phyloP scores from a whole-genome alignment of 1,140 invertebrate genomes.

The Chymomyza costata region DNA sequence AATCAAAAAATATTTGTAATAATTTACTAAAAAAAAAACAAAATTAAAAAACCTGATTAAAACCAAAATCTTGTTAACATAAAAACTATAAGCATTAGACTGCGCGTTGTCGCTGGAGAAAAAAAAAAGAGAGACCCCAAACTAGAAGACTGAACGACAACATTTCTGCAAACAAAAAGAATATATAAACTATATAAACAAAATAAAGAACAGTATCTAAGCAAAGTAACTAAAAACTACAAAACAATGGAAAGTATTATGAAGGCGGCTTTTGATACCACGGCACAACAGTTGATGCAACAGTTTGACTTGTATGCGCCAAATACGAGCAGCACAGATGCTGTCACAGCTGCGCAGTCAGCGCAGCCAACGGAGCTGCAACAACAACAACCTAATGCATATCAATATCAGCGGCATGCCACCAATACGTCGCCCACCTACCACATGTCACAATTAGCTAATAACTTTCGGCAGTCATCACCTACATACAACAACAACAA shows the following conservation, averaged over 20 bases:
- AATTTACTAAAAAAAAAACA: slow-evolving; percentile 13
- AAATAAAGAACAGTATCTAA: slow-evolving; percentile 7
- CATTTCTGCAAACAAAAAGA: slow-evolving; percentile 11
- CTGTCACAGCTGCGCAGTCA: slow-evolving; percentile 25
- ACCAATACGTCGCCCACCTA: slow-evolving; percentile 33
- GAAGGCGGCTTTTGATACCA: slow-evolving; percentile 44
- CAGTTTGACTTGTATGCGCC: slow-evolving; percentile 42
- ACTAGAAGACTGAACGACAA: slow-evolving; percentile 51
- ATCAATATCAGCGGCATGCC: slow-evolving; percentile 40
- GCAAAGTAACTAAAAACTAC: slow-evolving; percentile 17
- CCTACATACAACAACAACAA: too few relatives aligned
- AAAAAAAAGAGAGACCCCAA: slow-evolving; percentile 1
- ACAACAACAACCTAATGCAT: slow-evolving; percentile 46
- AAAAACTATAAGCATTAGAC: slow-evolving; percentile 4
- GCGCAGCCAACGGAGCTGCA: slow-evolving; percentile 21
- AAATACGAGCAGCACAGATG: slow-evolving; percentile 4
- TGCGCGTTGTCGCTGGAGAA: slow-evolving; percentile 14
- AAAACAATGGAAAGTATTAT: slow-evolving; percentile 56
- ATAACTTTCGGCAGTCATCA: slow-evolving; percentile 37
- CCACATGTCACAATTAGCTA: slow-evolving; percentile 50
- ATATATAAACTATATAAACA: too few relatives aligned
- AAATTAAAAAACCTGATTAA: slow-evolving; percentile 15
- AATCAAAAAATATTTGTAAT: slow-evolving; percentile 11
- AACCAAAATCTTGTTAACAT: slow-evolving; percentile 8
- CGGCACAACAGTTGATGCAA: slow-evolving; percentile 53